phyloP scores from a whole-genome alignment of 2,888 invertebrate species.

The Orchesella flavescens region DNA sequence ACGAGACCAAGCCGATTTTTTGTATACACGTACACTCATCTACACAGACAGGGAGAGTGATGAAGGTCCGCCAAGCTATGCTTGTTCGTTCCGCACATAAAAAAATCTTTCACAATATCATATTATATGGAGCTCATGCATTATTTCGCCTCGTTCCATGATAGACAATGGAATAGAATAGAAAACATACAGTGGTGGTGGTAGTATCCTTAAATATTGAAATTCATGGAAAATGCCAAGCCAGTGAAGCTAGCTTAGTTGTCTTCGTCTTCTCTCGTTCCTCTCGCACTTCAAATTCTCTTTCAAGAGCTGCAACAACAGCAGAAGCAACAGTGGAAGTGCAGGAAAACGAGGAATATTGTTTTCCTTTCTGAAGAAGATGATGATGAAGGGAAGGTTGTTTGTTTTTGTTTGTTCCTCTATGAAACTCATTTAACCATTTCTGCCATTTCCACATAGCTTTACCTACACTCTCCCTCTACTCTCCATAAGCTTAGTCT shows the following conservation, averaged over 20 bases:
- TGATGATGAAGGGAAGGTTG: slow-evolving; percentile 58
- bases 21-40: neutral
- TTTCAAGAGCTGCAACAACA: slow-evolving; percentile 43
- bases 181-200: neutral
- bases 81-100: neutral
- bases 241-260: neutral
- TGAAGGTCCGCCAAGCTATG: neutral
- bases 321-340: slow-evolving; percentile 26
- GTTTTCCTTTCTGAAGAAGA: slow-evolving; percentile 61
- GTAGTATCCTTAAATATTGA: slow-evolving; percentile 45
- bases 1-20: slow-evolving; percentile 18
- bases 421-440: slow-evolving; percentile 58
- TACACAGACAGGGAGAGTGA: neutral
- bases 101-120: neutral
- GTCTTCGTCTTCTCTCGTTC: slow-evolving; percentile 1
- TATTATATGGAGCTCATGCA: neutral
- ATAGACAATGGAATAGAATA: neutral
- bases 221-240: slow-evolving; percentile 40
- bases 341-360: slow-evolving; percentile 47
- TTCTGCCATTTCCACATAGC: slow-evolving; percentile 4
- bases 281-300: neutral
- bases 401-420: slow-evolving; percentile 65
- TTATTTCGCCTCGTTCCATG: neutral
- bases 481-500: neutral
- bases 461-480: neutral